phyloP scores from a whole-genome alignment of 2,888 invertebrate genomes.

The Drosophila gaucha region DNA sequence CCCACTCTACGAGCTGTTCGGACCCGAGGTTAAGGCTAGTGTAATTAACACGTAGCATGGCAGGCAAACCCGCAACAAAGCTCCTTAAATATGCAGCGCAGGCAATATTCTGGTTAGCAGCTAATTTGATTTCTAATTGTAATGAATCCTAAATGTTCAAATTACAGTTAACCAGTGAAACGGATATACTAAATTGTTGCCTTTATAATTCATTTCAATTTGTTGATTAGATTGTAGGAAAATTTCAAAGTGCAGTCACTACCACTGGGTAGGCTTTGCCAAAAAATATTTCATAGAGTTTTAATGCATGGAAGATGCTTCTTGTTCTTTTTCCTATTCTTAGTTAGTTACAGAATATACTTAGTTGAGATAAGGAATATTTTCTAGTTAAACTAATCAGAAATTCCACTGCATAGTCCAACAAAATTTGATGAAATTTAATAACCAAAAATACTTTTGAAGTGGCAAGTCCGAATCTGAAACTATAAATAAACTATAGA shows the following conservation, averaged over 20 bases:
- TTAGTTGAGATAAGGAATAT: too few species aligned
- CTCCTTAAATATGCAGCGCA: slow-evolving; percentile 49
- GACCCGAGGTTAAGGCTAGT: slow-evolving; percentile 7
- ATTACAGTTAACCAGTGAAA: slow-evolving; percentile 4
- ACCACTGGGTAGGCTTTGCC: too few species aligned
- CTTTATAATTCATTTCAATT: neutral
- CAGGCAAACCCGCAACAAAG: slow-evolving; percentile 37
- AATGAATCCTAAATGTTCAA: slow-evolving; percentile 1
- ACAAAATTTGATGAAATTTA: too few species aligned
- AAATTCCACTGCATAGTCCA: too few species aligned
- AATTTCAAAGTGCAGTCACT: too few species aligned
- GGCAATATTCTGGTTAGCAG: neutral
- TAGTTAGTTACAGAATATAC: too few species aligned
- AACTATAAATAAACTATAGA: too few species aligned
- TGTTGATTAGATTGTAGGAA: neutral
- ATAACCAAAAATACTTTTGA: too few species aligned
- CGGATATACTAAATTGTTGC: neutral
- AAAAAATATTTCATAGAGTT: neutral
- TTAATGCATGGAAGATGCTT: too few species aligned
- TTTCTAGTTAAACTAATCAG: too few species aligned
- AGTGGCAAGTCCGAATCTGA: too few species aligned
- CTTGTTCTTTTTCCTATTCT: too few species aligned
- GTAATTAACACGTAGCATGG: slow-evolving; percentile 65
- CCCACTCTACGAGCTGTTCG: slow-evolving; percentile 21
- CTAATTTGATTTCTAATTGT: slow-evolving; percentile 1